Percentiles rank a stretch among this genome's conserved stretches.
Evolutionary conservation across 1,140 invertebrate species (phyloP).

Genomic region (Theocolax elegans): DNA sequence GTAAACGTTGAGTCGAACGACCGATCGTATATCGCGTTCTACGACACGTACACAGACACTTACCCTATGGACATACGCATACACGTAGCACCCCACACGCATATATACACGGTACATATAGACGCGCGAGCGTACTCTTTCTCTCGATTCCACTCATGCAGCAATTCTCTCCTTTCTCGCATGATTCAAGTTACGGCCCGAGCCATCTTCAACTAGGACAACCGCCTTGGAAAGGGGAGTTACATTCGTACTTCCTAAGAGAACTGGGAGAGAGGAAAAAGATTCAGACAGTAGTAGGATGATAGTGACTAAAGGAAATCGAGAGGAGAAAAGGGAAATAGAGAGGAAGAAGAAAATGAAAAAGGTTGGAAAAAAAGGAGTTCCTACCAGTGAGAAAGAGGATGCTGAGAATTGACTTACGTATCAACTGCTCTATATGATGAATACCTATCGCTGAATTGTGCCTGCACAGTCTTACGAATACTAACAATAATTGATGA

Average conservation of each 20-base stretch:
- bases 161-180: constrained; percentile 6
- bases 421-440: background rate
- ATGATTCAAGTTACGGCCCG: constrained; percentile 14
- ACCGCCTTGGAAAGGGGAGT: background rate
- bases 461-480: too few relatives aligned
- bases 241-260: constrained; percentile 3
- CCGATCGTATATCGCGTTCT: constrained; percentile 8
- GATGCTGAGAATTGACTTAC: background rate
- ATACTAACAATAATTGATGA: too few relatives aligned
- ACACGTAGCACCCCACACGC: too few relatives aligned
- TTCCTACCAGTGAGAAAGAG: background rate
- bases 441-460: background rate
- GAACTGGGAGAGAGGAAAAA: background rate
- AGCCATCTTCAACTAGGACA: constrained; percentile 16
- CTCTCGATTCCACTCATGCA: background rate
- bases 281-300: background rate
- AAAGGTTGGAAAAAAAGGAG: background rate
- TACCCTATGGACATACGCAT: too few relatives aligned
- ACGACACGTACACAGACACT: background rate
- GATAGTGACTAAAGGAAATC: constrained; percentile 16
- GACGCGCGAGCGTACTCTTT: background rate
- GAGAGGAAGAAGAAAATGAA: constrained; percentile 25
- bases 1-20: constrained; percentile 24
- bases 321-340: constrained; percentile 29
- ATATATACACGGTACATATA: too few relatives aligned